Conservation (phyloP, 2,797 vertebrate species). For the Ctenosaura bakeri region DNA sequence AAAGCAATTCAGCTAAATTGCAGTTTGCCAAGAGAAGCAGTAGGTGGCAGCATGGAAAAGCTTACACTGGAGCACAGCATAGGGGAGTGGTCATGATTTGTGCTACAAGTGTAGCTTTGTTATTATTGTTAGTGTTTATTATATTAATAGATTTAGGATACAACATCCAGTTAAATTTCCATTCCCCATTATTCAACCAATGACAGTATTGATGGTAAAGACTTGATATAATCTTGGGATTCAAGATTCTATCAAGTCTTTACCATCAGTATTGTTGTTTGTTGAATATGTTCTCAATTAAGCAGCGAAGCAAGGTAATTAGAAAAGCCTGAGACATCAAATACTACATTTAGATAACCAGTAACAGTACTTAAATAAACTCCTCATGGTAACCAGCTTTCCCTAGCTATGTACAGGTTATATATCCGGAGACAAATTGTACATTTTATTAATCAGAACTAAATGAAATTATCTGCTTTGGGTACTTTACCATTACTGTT, state of each 20-base stretch:
- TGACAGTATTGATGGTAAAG: constrained; percentile 49
- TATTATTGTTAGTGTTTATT: neutral
- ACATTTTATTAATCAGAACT: constrained; percentile 1
- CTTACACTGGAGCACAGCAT: neutral
- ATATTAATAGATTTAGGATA: neutral
- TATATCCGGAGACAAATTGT: constrained; percentile 63
- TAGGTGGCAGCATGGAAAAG: neutral
- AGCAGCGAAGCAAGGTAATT: constrained; percentile 55
- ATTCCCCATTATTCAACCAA: neutral
- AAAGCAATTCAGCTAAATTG: neutral
- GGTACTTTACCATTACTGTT: constrained; percentile 54
- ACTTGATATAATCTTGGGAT: constrained; percentile 58
- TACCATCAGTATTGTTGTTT: too few species aligned
- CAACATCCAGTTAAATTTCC: neutral
- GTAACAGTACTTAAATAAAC: neutral
- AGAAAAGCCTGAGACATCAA: constrained; percentile 63
- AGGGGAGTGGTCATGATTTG: neutral
- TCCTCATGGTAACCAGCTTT: constrained; percentile 55
- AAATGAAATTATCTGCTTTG: constrained; percentile 52
- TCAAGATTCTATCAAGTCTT: constrained; percentile 6
- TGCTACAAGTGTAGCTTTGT: neutral
- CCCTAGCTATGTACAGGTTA: constrained; percentile 49
- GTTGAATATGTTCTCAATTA: too few species aligned
- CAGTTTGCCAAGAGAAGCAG: neutral
- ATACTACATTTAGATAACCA: constrained; percentile 8